Conservation (phyloP, 92 coral and sea anemone species). For the Galaxea fascicularis region DNA sequence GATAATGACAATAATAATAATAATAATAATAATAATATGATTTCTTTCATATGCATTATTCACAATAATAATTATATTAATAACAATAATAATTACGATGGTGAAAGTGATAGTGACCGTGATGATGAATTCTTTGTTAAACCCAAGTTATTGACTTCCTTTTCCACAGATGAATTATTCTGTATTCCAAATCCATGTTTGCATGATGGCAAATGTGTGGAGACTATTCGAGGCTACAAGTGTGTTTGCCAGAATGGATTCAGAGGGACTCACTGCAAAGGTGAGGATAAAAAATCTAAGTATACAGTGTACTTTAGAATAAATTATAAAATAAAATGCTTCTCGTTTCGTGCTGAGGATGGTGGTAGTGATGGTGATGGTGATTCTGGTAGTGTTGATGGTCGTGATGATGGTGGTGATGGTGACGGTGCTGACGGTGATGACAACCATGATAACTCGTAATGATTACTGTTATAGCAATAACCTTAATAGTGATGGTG, state of each 20-base stretch:
- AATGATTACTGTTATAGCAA: no score
- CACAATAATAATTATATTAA: neutral
- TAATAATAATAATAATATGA: no score
- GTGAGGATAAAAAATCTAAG: slow-evolving; percentile 33
- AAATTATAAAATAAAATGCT: no score
- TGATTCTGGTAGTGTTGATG: no score
- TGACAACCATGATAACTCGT: neutral
- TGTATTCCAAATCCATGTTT: slow-evolving; percentile 48
- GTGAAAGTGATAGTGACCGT: no score
- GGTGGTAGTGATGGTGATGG: no score
- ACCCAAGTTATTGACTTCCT: neutral
- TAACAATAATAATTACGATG: neutral
- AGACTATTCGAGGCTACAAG: slow-evolving; percentile 73
- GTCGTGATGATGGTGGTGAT: no score
- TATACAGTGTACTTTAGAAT: no score
- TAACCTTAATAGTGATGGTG: no score
- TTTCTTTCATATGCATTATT: no score
- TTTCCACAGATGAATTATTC: slow-evolving; percentile 6
- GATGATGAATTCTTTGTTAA: no score
- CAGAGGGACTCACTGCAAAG: slow-evolving; percentile 90
- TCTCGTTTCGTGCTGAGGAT: no score
- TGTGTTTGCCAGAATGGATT: slow-evolving; percentile 78
- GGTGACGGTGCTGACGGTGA: neutral
- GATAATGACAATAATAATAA: neutral
- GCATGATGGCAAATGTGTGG: slow-evolving; percentile 80